Base-by-base conservation (phyloP, 2,113 vertebrate species). In the Gulo gulo region DNA sequence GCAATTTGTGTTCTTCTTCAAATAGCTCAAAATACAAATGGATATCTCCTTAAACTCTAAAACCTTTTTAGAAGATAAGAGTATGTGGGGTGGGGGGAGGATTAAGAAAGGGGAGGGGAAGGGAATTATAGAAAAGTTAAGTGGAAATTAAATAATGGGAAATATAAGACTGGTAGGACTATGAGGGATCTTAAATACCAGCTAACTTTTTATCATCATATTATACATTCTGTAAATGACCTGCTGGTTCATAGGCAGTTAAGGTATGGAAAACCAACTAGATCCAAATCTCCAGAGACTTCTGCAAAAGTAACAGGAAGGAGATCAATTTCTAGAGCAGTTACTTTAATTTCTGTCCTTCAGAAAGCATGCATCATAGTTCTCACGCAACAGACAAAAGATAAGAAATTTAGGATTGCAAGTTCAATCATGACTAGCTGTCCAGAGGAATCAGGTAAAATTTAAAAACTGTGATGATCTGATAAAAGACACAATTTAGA, bases 11-110 rank as follows among this genome's bases (percentile, higher is more conserved):
- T 73, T 96, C 91, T 91, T 76, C 63, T 91, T 96, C 59, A 93
- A 85, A 92, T 47, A 88, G 50, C 39, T 84, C 73, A 91, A 61
- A 65, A 67, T 59, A 67, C n/a, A 96, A 92, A 93, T 84, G 39
- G 50, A 20, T 61, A 14, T 52, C 34, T 85, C 88, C 55, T 89
- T 96, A 92, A 76, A 96, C 34, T 94, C 36, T 74, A 97, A 89
- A 82, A 92, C 2, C 55, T 82, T 73, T 87, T 94, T 76, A 88
- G 31, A 81, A 95, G 11, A 93, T 52, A 2, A 82, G 5, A 82
- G 5, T 61, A 31, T 67, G 50, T 71, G 31, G 78, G 34, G 24
- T 7, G 24, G 34, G 73, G 29, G 24, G 23, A 52, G 67, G 47
- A 90, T 78, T 88, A 94, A 85, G 14, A 36, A 7, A 4, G 2